These are phyloP conservation scores for Adoxophyes honmai DNA, from an alignment of 1,140 invertebrate genomes.

Conservation along the genomic window DNA sequence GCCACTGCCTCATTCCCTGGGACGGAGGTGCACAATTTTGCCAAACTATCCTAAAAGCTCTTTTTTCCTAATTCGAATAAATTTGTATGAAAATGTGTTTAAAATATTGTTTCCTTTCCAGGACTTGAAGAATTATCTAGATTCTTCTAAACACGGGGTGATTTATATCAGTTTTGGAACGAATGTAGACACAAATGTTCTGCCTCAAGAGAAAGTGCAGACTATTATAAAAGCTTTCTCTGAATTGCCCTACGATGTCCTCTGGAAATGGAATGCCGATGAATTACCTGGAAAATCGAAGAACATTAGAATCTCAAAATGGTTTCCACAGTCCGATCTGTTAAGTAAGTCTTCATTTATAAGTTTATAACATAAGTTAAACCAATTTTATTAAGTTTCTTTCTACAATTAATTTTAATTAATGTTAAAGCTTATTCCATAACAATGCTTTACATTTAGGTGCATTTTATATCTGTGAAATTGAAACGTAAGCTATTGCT, in stretches of 20 bases:
- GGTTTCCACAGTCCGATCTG: slow-evolving; percentile 75
- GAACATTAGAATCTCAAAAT: slow-evolving; percentile 64
- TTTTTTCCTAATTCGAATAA: no score
- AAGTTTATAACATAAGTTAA: no score
- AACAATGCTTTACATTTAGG: no score
- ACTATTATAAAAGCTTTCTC: slow-evolving; percentile 64
- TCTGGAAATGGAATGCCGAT: slow-evolving; percentile 75
- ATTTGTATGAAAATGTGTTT: no score
- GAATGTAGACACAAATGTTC: slow-evolving; percentile 55
- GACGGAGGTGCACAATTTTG: no score
- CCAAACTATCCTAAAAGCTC: no score
- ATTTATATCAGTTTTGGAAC: slow-evolving; percentile 77
- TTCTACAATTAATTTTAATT: no score
- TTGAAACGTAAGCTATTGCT: no score
- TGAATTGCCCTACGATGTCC: slow-evolving; percentile 62
- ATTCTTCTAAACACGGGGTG: slow-evolving; percentile 42
- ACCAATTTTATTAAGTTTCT: no score
- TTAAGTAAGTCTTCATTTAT: slow-evolving; percentile 47
- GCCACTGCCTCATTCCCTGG: no score
- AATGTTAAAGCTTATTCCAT: no score
- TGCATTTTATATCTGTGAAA: no score
- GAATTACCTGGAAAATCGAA: slow-evolving; percentile 28
- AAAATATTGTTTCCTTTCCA: slow-evolving; percentile 21
- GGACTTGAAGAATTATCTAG: slow-evolving; percentile 35
- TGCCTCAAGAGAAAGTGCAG: slow-evolving; percentile 50